These are phyloP conservation scores for Bellardia pandia DNA, from an alignment of 2,888 invertebrate species.

Conservation along the genomic window DNA sequence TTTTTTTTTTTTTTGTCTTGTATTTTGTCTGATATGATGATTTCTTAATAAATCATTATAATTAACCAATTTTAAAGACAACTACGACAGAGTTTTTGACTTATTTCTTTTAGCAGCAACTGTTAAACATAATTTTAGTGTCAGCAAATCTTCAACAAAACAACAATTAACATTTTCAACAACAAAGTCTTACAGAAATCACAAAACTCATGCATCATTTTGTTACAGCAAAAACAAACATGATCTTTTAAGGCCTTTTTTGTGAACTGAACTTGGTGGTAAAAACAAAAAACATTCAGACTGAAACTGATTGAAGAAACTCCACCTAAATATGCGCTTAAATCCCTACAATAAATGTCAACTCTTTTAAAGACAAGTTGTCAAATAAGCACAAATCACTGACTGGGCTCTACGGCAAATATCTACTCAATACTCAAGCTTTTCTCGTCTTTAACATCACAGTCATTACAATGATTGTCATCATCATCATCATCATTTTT, in stretches of 20 bases:
- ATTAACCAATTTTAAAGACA: constrained; percentile 73
- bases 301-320: constrained; percentile 58
- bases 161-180: constrained; percentile 66
- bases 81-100: constrained; percentile 57
- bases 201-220: constrained; percentile 51
- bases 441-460: not conserved
- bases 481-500: constrained; percentile 21
- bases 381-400: constrained; percentile 73
- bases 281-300: not conserved
- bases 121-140: constrained; percentile 71
- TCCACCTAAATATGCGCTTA: constrained; percentile 73
- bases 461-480: constrained; percentile 56
- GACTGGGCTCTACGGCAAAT: constrained; percentile 11
- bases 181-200: constrained; percentile 31
- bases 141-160: constrained; percentile 59
- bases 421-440: not conserved
- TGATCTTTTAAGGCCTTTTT: constrained; percentile 22
- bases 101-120: constrained; percentile 24
- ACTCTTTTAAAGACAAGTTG: constrained; percentile 72
- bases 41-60: constrained; percentile 73
- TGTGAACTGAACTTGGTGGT: not conserved
- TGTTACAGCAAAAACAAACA: constrained; percentile 21
- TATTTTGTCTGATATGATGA: constrained; percentile 55
- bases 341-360: constrained; percentile 73
- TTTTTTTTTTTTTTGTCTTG: not conserved